Evolutionary conservation across 2,888 invertebrate genomes (phyloP), one percentile per base, ranked within the genome.

Genomic region (Hydrotaea cyrtoneurina): DNA sequence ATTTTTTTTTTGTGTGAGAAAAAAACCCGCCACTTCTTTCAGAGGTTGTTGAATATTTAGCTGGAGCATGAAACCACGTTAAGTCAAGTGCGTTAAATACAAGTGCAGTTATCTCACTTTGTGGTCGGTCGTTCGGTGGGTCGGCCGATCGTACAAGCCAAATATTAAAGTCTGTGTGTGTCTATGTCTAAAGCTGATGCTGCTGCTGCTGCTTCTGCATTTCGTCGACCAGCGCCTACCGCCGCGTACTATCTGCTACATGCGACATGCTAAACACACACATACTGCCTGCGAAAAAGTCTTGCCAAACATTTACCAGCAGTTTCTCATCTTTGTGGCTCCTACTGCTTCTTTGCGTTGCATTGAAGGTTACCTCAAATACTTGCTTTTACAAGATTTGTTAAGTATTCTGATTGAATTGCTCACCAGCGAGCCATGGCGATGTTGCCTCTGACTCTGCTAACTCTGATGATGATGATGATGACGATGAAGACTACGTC

Each of bases 31-130:
- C 23, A 69, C 43, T 50, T 21, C 23, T 69, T n/a, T 66, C 21
- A 19, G 46, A 13, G 69, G 21, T 43, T 19, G 55, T 72, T 55
- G 19, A 69, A 50, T 50, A 8, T 31, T 17, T 17, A 15, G 73
- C 53, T 73, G 55, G 19, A 31, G 36, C 55, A 55, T 57, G 36
- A 73, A 73, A 73, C 73, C 73, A 19, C 73, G 57, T 73, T 62
- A 75, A 82, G 78, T 82, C 75, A 78, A 78, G 75, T 82, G 78
- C 82, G 62, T 82, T 82, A 73, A 79, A 79, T 79, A 55, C 57
- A 55, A 79, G 83, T 79, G 83, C 83, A 83, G 79, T 83, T 79
- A 83, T 79, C 64, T 83, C 50, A 66, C 72, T 50, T 76, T 76
- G 76, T 76, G 66, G 76, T 76, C 19, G 73, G 69, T 39, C 66